These are phyloP conservation scores for Sinopyrophorus schimmeli DNA, from an alignment of 2,888 invertebrate species.

Conservation along the genomic window DNA sequence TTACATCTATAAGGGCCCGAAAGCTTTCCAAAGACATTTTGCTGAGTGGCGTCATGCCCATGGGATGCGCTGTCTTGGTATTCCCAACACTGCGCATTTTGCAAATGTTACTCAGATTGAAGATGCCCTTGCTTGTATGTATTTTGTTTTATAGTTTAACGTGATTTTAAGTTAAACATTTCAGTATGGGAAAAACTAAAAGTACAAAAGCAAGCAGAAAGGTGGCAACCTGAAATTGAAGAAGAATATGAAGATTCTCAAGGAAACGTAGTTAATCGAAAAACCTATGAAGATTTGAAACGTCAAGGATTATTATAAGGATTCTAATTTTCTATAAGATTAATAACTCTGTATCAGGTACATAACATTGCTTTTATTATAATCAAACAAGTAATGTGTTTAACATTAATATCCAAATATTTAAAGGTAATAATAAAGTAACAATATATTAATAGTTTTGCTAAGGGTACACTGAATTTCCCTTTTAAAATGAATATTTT, in stretches of 20 bases:
- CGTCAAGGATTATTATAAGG: conserved; percentile 93
- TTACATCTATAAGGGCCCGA: conserved; percentile 97
- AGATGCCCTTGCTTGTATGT: conserved; percentile 90
- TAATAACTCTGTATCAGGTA: background rate
- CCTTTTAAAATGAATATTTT: too few relatives aligned
- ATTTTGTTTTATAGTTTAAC: conserved; percentile 16
- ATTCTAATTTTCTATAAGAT: background rate
- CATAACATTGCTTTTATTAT: conserved; percentile 1
- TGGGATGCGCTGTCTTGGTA: conserved; percentile 98
- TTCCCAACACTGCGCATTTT: conserved; percentile 99
- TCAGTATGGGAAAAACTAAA: conserved; percentile 97
- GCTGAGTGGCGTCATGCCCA: conserved; percentile 89
- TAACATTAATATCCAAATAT: too few relatives aligned
- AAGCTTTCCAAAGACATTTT: conserved; percentile 99
- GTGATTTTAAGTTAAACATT: too few relatives aligned
- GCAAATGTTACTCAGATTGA: conserved; percentile 99
- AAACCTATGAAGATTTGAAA: conserved; percentile 98
- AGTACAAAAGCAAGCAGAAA: conserved; percentile 89
- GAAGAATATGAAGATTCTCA: conserved; percentile 99
- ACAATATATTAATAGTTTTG: too few relatives aligned
- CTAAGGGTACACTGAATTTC: too few relatives aligned
- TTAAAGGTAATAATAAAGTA: too few relatives aligned
- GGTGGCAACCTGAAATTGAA: conserved; percentile 95
- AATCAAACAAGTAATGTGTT: background rate
- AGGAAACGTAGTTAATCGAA: conserved; percentile 98